Evolutionary conservation across 2,113 vertebrate genomes (phyloP).

Genomic region (Gracilinanus agilis): DNA sequence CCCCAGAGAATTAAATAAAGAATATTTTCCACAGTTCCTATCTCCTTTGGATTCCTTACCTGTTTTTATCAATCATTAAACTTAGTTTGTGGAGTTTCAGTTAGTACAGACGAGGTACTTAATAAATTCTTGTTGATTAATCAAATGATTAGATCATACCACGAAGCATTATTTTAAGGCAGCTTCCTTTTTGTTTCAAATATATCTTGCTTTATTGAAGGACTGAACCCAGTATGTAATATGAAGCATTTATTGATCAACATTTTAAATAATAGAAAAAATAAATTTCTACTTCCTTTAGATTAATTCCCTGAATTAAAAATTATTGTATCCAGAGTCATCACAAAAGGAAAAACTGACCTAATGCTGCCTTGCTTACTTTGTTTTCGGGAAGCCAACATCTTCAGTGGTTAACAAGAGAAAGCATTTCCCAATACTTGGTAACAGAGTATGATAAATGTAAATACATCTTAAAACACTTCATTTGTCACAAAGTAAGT

Average conservation of each 20-base stretch:
- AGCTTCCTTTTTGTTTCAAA: neutral
- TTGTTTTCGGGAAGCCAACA: conserved; percentile 10
- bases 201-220: neutral
- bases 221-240: neutral
- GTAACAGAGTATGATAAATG: neutral
- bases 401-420: neutral
- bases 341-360: neutral
- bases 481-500: conserved; percentile 10
- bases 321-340: neutral
- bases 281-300: neutral
- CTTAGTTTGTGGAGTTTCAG: neutral
- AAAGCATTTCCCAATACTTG: neutral
- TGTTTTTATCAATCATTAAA: neutral
- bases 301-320: neutral
- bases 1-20: too few species aligned
- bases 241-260: neutral
- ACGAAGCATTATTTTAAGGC: neutral
- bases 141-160: neutral
- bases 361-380: neutral
- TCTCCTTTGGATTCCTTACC: neutral
- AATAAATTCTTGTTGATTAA: neutral
- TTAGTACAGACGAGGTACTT: neutral
- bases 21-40: too few species aligned
- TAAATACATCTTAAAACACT: conserved; percentile 37
- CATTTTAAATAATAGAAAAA: neutral